Percentiles rank a stretch among this genome's conserved stretches.
These are phyloP conservation scores for Enteromius thamalakanensis DNA, from an alignment of 2,797 vertebrate genomes.

Conservation along the genomic window DNA sequence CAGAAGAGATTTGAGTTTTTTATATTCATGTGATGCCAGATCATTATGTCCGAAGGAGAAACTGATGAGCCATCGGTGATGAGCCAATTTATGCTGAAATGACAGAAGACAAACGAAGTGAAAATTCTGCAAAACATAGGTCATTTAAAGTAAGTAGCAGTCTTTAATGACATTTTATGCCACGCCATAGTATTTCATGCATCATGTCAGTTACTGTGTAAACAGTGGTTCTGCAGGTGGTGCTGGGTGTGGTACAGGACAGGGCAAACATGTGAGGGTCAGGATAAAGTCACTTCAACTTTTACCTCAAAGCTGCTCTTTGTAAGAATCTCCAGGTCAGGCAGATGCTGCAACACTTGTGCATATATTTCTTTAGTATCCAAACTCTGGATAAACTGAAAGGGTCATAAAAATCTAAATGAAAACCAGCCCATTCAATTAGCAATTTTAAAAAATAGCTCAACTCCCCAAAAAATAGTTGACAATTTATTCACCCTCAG, in stretches of 20 bases:
- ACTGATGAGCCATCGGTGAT: conserved; percentile 92
- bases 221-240: conserved; percentile 8
- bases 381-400: conserved; percentile 88
- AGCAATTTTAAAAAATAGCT: background rate
- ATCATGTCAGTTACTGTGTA: conserved; percentile 15
- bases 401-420: background rate
- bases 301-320: conserved; percentile 63
- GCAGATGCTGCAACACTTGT: conserved; percentile 86
- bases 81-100: conserved; percentile 83
- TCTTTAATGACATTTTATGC: background rate
- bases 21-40: conserved; percentile 82
- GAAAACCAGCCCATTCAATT: background rate
- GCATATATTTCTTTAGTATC: conserved; percentile 92
- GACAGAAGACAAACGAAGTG: background rate
- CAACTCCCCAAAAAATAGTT: background rate
- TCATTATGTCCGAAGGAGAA: conserved; percentile 85
- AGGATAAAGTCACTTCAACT: background rate
- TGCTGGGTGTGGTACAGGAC: conserved; percentile 6
- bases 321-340: conserved; percentile 87
- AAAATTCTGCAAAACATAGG: background rate
- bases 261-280: conserved; percentile 21
- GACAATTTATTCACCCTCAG: background rate
- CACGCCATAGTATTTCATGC: background rate
- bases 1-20: conserved; percentile 88
- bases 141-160: background rate